Evolutionary conservation across 2,888 invertebrate species (phyloP).

Genomic region (Aleiodes alternator): DNA sequence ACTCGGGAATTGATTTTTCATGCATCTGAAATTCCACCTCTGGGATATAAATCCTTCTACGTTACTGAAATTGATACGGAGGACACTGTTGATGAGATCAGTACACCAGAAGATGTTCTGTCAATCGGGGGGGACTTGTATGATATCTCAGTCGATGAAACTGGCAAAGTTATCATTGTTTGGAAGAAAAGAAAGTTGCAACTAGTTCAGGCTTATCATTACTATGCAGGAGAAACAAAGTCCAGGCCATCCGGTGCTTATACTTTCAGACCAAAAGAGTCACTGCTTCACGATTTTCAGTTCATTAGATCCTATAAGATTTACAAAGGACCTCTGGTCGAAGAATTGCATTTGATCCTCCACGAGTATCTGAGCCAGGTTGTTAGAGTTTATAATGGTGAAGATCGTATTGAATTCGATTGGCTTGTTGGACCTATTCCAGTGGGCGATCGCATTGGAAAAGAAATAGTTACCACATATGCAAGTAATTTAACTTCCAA

Average conservation of each 20-base stretch:
- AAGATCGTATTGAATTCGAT: conserved; percentile 81
- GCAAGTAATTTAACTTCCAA: conserved; percentile 80
- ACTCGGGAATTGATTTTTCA: conserved; percentile 84
- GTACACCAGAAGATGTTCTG: not conserved
- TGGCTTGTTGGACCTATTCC: conserved; percentile 89
- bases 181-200: conserved; percentile 52
- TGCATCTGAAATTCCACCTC: conserved; percentile 80
- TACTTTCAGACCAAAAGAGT: conserved; percentile 85
- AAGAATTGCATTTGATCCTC: conserved; percentile 84
- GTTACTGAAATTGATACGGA: conserved; percentile 65
- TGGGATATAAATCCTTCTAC: conserved; percentile 83
- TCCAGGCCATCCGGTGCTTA: conserved; percentile 95
- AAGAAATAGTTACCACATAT: conserved; percentile 89
- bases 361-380: conserved; percentile 86
- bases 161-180: conserved; percentile 55
- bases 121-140: conserved; percentile 58
- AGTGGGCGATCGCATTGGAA: conserved; percentile 81
- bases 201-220: conserved; percentile 82
- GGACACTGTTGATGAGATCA: not conserved
- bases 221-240: conserved; percentile 81
- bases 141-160: conserved; percentile 56
- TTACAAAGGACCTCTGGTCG: conserved; percentile 80
- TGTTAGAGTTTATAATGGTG: conserved; percentile 81
- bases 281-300: conserved; percentile 70
- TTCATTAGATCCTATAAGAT: conserved; percentile 67